Base-by-base conservation (phyloP, 2,113 vertebrate genomes). In the Ctenodactylus gundi region DNA sequence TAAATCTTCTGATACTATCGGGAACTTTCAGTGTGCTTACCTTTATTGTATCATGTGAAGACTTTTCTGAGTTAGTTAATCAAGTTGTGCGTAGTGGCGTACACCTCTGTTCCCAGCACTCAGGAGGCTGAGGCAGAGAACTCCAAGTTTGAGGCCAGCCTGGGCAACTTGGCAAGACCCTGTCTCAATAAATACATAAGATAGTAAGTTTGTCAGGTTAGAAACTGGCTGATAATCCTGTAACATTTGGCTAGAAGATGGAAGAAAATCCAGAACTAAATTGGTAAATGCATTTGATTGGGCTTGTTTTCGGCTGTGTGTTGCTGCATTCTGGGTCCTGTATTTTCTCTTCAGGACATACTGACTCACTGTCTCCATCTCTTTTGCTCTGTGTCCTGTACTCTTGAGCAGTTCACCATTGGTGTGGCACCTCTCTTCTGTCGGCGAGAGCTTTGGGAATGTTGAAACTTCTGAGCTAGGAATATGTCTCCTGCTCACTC, bases 331-430 rank as follows among this genome's bases (percentile, higher is more conserved):
- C 46, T 4, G 3, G 21, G 13, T 44, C 29, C 4, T n/a, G 34
- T 53, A 51, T 82, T 57, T 41, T 58, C 39, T 76, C 53, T 18
- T 44, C 70, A 23, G 58, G 64, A 27, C 51, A 20, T 44, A 3
- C 31, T 36, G 70, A 76, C 21, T 62, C 76, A 57, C 68, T 57
- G 18, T 77, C 20, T 86, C 85, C 94, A 72, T 90, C 72, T 88
- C 57, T 58, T n/a, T n/a, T n/a, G n/a, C 80, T 15, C 27, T 87
- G 70, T 88, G 83, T 96, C 81, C 88, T 94, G 94, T 88, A 31
- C 65, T 96, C 90, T 88, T 51, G 88, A 92, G 64, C 78, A 94
- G 64, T 1, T 60, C 7, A 53, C 9, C 51, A 36, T 88, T 93
- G 91, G 75, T 92, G 83, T 82, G 25, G 7, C 88, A 1, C 68